A percentile compares a stretch with the other conserved stretches of the same genome.
phyloP scores from a whole-genome alignment of 2,113 vertebrate species.

The Barbus barbus region DNA sequence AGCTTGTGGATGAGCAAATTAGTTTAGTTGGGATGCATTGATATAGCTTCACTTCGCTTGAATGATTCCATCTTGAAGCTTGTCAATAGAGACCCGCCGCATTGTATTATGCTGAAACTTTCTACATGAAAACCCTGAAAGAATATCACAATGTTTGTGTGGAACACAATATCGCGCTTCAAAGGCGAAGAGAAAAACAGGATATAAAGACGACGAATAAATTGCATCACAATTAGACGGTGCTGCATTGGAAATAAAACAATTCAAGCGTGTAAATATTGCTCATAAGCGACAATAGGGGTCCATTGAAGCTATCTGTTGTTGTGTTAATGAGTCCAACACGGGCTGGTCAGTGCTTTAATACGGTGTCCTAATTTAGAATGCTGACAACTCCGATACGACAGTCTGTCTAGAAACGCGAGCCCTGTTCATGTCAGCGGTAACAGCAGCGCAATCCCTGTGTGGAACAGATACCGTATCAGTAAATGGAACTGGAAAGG shows the following conservation, averaged over 20 bases:
- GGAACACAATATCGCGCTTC: neutral
- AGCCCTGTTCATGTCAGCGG: slow-evolving; percentile 26
- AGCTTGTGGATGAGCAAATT: slow-evolving; percentile 14
- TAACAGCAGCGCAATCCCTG: slow-evolving; percentile 4
- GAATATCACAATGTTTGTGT: neutral
- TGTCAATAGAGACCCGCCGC: neutral
- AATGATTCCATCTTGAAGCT: slow-evolving; percentile 10
- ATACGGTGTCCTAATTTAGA: neutral
- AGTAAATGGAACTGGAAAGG: slow-evolving; percentile 19
- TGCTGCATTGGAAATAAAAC: neutral
- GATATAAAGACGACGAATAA: neutral
- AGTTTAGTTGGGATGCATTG: slow-evolving; percentile 13
- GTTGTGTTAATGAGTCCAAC: slow-evolving; percentile 16
- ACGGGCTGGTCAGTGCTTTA: slow-evolving; percentile 11
- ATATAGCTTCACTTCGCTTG: slow-evolving; percentile 13
- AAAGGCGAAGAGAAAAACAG: neutral
- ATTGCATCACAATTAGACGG: neutral
- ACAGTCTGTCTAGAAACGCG: neutral
- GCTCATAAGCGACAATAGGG: slow-evolving; percentile 1
- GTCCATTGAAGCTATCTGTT: neutral
- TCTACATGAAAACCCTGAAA: slow-evolving; percentile 3
- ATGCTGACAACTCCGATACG: neutral
- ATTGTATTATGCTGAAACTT: slow-evolving; percentile 1
- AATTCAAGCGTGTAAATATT: slow-evolving; percentile 27
- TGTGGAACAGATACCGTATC: slow-evolving; percentile 20